phyloP scores from a whole-genome alignment of 2,797 vertebrate species.

The Cichlasoma orientale region DNA sequence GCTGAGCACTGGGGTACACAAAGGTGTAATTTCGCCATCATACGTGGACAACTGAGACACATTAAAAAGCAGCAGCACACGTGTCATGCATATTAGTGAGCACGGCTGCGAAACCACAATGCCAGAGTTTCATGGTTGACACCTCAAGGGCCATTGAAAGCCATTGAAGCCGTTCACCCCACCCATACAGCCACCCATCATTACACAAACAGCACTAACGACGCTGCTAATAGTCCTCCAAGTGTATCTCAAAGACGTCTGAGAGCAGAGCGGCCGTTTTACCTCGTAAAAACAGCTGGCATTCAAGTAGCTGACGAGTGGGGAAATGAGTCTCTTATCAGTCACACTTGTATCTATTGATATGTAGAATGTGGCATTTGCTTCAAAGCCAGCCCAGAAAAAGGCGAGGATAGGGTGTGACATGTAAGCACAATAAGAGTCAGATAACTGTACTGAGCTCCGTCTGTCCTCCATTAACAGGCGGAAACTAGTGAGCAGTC shows the following conservation, averaged over 20 bases:
- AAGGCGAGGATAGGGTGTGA: not conserved
- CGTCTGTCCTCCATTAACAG: not conserved
- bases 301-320: constrained; percentile 17
- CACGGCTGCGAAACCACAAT: not conserved
- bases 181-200: not conserved
- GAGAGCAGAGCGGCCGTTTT: not conserved
- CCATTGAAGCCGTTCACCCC: constrained; percentile 25
- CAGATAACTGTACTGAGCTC: not conserved
- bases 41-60: not conserved
- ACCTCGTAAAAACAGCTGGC: constrained; percentile 38
- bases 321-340: not conserved
- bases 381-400: not conserved
- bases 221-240: not conserved
- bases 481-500: not conserved
- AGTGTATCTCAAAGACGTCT: not conserved
- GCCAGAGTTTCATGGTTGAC: constrained; percentile 8
- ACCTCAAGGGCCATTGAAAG: constrained; percentile 25
- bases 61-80: not conserved
- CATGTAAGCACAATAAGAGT: not conserved
- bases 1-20: not conserved
- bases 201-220: constrained; percentile 25
- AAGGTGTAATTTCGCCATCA: constrained; percentile 17
- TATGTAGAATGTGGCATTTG: constrained; percentile 51
- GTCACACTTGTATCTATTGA: constrained; percentile 28
- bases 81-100: not conserved